These are phyloP conservation scores for Heliocidaris tuberculata DNA, from an alignment of 35 echinoderm and acorn worm species.

Conservation along the genomic window DNA sequence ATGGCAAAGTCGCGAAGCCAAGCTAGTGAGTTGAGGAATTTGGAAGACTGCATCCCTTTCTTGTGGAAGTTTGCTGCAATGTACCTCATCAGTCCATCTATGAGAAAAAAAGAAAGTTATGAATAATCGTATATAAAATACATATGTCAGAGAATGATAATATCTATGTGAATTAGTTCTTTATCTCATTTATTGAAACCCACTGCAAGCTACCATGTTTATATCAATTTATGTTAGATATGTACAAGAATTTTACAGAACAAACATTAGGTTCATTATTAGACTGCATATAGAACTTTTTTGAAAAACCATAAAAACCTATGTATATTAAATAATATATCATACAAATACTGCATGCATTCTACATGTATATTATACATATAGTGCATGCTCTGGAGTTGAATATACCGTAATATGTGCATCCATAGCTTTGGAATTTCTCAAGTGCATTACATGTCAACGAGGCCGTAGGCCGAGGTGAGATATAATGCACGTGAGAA, in stretches of 20 bases:
- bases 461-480: no score
- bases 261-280: constrained; percentile 8
- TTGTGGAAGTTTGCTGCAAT: neutral
- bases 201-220: neutral
- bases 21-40: neutral
- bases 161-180: neutral
- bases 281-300: neutral
- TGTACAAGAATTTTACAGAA: neutral
- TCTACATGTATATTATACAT: no score
- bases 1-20: constrained; percentile 23
- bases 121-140: neutral
- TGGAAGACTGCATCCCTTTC: neutral
- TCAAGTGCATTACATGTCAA: no score
- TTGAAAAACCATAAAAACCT: neutral
- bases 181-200: neutral
- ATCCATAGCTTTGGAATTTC: no score
- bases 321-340: no score
- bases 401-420: no score
- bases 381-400: no score
- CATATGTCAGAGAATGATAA: neutral
- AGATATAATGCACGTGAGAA: no score
- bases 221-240: neutral
- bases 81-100: constrained; percentile 34
- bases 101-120: neutral
- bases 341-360: no score